Evolutionary conservation across 2,113 vertebrate species (phyloP).

Genomic region (Panurus biarmicus): DNA sequence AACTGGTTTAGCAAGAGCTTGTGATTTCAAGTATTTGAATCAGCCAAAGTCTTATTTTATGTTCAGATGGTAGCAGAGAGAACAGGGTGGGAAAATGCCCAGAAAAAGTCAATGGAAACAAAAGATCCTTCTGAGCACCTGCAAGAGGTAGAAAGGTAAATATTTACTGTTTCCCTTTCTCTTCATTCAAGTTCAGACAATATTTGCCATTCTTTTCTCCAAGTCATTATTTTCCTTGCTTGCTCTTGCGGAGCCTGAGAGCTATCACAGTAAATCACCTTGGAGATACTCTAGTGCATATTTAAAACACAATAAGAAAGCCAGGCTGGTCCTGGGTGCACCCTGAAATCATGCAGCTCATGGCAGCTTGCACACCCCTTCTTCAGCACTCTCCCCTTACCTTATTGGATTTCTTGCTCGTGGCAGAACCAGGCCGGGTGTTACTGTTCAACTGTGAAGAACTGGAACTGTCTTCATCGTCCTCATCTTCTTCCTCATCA

Average conservation of each 20-base stretch:
- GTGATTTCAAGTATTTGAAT: background rate
- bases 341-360: background rate
- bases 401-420: constrained; percentile 92
- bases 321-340: background rate
- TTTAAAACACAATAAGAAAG: background rate
- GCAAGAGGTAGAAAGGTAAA: constrained; percentile 8
- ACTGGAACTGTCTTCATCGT: constrained; percentile 94
- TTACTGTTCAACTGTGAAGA: constrained; percentile 96
- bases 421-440: constrained; percentile 91
- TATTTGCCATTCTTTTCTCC: constrained; percentile 11
- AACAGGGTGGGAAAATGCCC: background rate
- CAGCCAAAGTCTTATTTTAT: background rate
- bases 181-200: constrained; percentile 5
- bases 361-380: background rate
- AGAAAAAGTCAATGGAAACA: background rate
- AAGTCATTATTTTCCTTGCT: background rate
- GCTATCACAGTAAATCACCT: background rate
- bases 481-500: constrained; percentile 94
- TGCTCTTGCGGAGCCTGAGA: background rate
- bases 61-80: rapidly evolving
- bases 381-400: constrained; percentile 44
- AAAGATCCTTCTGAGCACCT: background rate
- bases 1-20: background rate
- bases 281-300: background rate
- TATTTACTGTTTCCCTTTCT: constrained; percentile 23